Base-by-base conservation (phyloP, 2,113 vertebrate genomes). In the Talpa occidentalis region DNA sequence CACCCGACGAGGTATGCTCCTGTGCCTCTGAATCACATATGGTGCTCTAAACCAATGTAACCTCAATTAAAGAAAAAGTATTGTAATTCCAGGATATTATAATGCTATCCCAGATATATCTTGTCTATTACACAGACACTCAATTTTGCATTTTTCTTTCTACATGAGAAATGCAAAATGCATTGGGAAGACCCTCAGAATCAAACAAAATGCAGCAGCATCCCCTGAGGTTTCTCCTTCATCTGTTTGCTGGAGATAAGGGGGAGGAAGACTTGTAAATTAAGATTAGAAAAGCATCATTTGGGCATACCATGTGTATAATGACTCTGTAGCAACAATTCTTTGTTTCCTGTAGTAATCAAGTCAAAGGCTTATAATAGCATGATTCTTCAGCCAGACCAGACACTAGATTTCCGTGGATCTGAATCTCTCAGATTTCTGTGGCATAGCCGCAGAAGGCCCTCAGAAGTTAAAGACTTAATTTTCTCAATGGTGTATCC, bases 401-500 rank as follows among this genome's bases (percentile, higher is more conserved):
- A 70, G 11, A 81, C 21, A 86, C 73, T 40, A 83, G 73, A 97
- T 82, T 76, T 97, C 90, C 97, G 42, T 72, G 62, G 91, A 93
- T 16, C 81, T 44, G 67, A 91, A 81, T 96, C 56, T 87, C 91
- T 96, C 0, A 94, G 84, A 82, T 2, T 16, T 92, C 81, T 90
- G 89, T 95, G 88, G 90, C 54, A 93, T 91, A 96, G 49, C 88
- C 88, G 70, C 60, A 54, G 88, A 86, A 97, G 97, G 66, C 92
- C 67, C 60, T 81, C 93, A 94, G 90, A 97, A 17, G 67, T 91
- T 97, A 97, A 97, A 97, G 88, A 73, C 93, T 97, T 95, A 84
- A 80, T 97, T 97, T 97, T 97, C 95, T 97, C 89, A 95, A 47
- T 79, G 56, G 22, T 73, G 11, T 88, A 82, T 96, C 85, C 89